These are phyloP conservation scores for Bombyx mandarina DNA, from an alignment of 1,140 invertebrate genomes.

Conservation along the genomic window DNA sequence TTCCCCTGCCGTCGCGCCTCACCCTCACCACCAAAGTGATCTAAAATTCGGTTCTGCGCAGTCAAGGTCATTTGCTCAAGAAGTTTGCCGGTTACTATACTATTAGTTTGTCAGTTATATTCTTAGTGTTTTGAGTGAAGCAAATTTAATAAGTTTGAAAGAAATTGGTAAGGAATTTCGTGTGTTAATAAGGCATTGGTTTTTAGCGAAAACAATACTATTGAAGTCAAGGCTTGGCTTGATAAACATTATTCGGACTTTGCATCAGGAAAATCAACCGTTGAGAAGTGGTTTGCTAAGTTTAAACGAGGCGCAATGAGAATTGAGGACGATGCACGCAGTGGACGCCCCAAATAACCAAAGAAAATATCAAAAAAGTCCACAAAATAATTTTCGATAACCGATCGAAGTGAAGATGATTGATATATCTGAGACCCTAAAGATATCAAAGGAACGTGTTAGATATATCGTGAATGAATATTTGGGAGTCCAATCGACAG, in stretches of 20 bases:
- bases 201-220: conserved; percentile 1
- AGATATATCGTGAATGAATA: conserved; percentile 9
- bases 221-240: conserved; percentile 1
- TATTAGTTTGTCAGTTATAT: not conserved
- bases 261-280: conserved; percentile 14
- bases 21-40: too few species aligned
- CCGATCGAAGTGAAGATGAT: conserved; percentile 11
- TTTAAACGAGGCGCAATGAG: conserved; percentile 1
- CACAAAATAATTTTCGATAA: conserved; percentile 7
- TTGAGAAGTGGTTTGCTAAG: conserved; percentile 12
- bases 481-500: conserved; percentile 16
- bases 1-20: too few species aligned
- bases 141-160: conserved; percentile 7
- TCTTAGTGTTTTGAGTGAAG: conserved; percentile 10
- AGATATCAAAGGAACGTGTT: conserved; percentile 13
- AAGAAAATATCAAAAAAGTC: conserved; percentile 1
- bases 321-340: conserved; percentile 10
- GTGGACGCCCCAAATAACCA: conserved; percentile 18
- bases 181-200: not conserved
- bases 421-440: conserved; percentile 11
- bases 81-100: too few species aligned
- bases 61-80: too few species aligned
- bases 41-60: too few species aligned
- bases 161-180: not conserved
- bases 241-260: conserved; percentile 13